A percentile compares a stretch with the other conserved stretches of the same genome.
Evolutionary conservation across 2,797 vertebrate genomes (phyloP).

Genomic region (Paedocypris micromegethes): DNA sequence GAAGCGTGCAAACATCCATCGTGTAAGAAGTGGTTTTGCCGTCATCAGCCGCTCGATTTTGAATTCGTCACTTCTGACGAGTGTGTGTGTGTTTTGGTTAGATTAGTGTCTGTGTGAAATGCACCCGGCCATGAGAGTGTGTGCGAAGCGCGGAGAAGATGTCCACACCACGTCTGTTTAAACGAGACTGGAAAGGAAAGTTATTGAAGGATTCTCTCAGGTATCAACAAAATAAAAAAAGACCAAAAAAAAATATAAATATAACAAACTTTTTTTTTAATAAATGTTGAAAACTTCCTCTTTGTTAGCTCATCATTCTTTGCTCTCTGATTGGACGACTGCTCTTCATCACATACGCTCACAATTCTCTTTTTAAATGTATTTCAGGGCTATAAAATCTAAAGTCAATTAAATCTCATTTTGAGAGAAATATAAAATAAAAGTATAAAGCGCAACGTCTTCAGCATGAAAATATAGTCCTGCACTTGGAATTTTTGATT

Average conservation of each 20-base stretch:
- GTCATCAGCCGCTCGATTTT: constrained; percentile 27
- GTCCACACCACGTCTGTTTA: constrained; percentile 55
- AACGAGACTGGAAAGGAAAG: constrained; percentile 66
- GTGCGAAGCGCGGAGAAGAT: constrained; percentile 46
- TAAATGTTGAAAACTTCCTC: constrained; percentile 71
- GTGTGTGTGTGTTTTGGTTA: constrained; percentile 13
- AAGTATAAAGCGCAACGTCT: too few relatives aligned
- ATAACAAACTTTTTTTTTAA: constrained; percentile 57
- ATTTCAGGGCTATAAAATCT: background rate
- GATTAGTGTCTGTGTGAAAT: constrained; percentile 35
- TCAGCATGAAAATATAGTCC: too few relatives aligned
- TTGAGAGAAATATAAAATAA: too few relatives aligned
- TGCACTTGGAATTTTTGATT: too few relatives aligned
- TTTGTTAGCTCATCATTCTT: constrained; percentile 67
- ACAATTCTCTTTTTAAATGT: constrained; percentile 14
- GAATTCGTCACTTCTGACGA: constrained; percentile 3
- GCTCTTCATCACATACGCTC: constrained; percentile 11
- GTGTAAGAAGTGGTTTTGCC: background rate
- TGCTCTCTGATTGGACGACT: constrained; percentile 52
- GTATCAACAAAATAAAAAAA: constrained; percentile 62
- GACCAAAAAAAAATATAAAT: constrained; percentile 15
- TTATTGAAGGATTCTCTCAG: constrained; percentile 79
- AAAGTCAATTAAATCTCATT: too few relatives aligned
- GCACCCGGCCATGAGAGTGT: constrained; percentile 54
- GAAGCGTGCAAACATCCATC: background rate